Base-by-base conservation (phyloP, 2,113 vertebrate species). In the Scomber scombrus region DNA sequence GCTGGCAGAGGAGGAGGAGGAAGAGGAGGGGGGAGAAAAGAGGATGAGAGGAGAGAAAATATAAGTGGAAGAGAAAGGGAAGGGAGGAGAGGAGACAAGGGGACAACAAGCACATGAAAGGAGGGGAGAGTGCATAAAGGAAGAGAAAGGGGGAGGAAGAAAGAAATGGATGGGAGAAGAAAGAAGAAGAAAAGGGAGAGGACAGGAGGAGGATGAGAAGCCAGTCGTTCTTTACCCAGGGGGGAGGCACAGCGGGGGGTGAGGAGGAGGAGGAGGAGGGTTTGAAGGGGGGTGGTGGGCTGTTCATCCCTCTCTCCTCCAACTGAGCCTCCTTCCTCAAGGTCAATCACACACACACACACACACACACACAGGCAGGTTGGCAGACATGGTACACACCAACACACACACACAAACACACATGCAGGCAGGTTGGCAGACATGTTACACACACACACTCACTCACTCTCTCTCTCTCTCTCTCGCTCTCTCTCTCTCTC, bases 251-350 rank as follows among this genome's bases (percentile, higher is more conserved):
- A 84, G 89, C 19, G 45, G 88, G 89, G 77, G 72, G 2, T 12
- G 55, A 40, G 34, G 34, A 26, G 23, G 23, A 26, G 23, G 23
- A 26, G 23, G 23, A 26, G 9, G 21, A 21, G 66, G 49, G 61
- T 55, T 76, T 14, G 67, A 29, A 16, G 15, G 74, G 43, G 62
- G 70, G 75, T 26, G 80, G 64, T 29, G 23, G 81, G 66, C 80
- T 87, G 84, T 73, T 86, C 86, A 90, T 88, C 86, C 89, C 80
- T 89, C 87, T 88, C 89, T 90, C 66, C 84, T 89, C 90, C 89
- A 91, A 91, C 88, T 92, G 91, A 90, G 89, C 87, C 90, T 90
- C 85, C 89, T 87, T 90, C 89, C 89, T 95, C 94, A 95, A 95
- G 94, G 94, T 95, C 94, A 94, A 52, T 78, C 89, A 79, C 80